These are phyloP conservation scores for Macrosiphum euphorbiae DNA, from an alignment of 2,888 invertebrate species.

Conservation along the genomic window DNA sequence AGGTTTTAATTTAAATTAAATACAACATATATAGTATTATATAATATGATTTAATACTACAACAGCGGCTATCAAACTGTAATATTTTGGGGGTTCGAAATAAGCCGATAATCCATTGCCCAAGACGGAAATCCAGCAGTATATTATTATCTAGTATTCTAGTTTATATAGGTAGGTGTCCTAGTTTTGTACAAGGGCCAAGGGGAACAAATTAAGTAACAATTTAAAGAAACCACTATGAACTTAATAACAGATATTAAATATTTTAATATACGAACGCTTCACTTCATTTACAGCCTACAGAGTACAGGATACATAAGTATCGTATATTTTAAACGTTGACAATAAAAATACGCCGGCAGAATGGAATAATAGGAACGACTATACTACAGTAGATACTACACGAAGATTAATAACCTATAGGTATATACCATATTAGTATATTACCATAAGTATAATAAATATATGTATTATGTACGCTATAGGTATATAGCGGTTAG, in stretches of 20 bases:
- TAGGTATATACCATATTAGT: neutral
- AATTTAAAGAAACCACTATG: constrained; percentile 3
- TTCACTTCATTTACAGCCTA: neutral
- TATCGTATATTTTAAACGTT: neutral
- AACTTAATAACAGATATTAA: constrained; percentile 17
- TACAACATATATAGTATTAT: neutral
- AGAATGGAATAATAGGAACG: neutral
- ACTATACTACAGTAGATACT: neutral
- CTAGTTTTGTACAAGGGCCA: constrained; percentile 11
- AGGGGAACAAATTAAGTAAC: constrained; percentile 33
- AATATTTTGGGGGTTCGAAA: neutral
- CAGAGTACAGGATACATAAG: neutral
- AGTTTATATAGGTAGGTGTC: neutral
- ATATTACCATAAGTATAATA: neutral
- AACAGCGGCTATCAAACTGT: neutral
- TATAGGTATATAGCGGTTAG: neutral
- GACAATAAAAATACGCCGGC: neutral
- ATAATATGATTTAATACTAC: neutral
- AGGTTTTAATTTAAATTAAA: neutral
- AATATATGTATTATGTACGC: neutral
- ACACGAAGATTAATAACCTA: neutral
- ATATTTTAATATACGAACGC: neutral
- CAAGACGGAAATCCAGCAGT: constrained; percentile 4
- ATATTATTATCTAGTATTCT: neutral
- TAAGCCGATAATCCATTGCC: neutral